These are phyloP conservation scores for Lepisosteus oculatus DNA, from an alignment of 2,113 vertebrate genomes.

Conservation along the genomic window DNA sequence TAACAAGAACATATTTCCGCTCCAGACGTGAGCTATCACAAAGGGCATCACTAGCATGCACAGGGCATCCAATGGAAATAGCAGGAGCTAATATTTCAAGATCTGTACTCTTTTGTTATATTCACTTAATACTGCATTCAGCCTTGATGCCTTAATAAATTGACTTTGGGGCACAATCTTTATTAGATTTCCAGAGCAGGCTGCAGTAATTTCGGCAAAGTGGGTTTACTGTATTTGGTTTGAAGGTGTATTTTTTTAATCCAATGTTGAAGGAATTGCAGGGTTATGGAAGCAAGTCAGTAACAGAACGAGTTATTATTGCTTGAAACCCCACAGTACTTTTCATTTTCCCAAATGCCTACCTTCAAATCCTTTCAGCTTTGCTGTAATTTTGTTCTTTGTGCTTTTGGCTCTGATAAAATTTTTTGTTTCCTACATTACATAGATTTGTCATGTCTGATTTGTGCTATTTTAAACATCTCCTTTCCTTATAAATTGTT, in stretches of 20 bases:
- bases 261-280: background rate
- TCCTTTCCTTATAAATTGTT: too few species aligned
- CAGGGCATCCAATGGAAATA: slow-evolving; percentile 25
- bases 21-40: slow-evolving; percentile 32
- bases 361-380: too few species aligned
- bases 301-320: too few species aligned
- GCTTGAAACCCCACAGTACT: too few species aligned
- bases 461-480: too few species aligned
- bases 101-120: slow-evolving; percentile 41
- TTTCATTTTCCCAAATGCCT: too few species aligned
- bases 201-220: background rate
- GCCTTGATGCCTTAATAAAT: background rate
- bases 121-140: slow-evolving; percentile 34
- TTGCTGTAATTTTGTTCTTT: too few species aligned
- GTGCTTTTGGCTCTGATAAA: too few species aligned
- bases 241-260: background rate
- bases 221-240: background rate
- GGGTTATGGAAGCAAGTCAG: background rate
- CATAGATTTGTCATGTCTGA: too few species aligned
- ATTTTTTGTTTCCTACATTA: too few species aligned
- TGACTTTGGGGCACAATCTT: slow-evolving; percentile 10
- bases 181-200: background rate
- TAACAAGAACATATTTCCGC: slow-evolving; percentile 50
- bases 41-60: slow-evolving; percentile 48
- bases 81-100: slow-evolving; percentile 39